phyloP scores from a whole-genome alignment of 2,888 invertebrate species.

The Orthosia gothica region DNA sequence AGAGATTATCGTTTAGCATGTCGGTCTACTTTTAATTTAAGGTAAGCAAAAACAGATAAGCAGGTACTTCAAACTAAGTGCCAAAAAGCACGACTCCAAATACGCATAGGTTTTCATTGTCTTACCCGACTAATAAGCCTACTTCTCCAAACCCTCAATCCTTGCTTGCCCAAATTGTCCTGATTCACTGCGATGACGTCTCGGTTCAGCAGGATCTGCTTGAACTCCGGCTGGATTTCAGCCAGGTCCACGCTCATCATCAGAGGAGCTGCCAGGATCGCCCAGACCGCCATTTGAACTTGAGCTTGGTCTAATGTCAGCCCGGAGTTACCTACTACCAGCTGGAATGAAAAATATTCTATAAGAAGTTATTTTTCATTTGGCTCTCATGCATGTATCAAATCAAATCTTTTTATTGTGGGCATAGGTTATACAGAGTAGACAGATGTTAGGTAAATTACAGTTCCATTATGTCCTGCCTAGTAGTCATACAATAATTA shows the following conservation, averaged over 20 bases:
- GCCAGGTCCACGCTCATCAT: conserved; percentile 93
- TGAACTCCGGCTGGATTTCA: conserved; percentile 89
- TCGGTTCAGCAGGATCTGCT: conserved; percentile 92
- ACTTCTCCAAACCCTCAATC: conserved; percentile 81
- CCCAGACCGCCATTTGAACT: conserved; percentile 94
- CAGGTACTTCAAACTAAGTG: not conserved
- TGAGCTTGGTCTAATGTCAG: conserved; percentile 92
- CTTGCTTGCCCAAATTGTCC: conserved; percentile 92
- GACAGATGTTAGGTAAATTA: no score
- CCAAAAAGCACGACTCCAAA: not conserved
- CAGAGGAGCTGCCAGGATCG: conserved; percentile 93
- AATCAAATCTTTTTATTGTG: no score
- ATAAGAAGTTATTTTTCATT: no score
- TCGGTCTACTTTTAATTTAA: not conserved
- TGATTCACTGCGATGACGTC: conserved; percentile 93
- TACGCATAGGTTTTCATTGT: not conserved
- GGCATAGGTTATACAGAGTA: no score
- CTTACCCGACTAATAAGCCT: conserved; percentile 52
- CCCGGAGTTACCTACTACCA: conserved; percentile 91
- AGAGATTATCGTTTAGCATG: not conserved
- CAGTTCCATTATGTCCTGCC: no score
- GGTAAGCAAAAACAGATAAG: no score
- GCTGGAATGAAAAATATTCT: conserved; percentile 73
- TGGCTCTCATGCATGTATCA: no score
- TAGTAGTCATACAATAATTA: no score